Evolutionary conservation across 2,888 invertebrate species (phyloP).

Genomic region (Himalopsyche tibetana): DNA sequence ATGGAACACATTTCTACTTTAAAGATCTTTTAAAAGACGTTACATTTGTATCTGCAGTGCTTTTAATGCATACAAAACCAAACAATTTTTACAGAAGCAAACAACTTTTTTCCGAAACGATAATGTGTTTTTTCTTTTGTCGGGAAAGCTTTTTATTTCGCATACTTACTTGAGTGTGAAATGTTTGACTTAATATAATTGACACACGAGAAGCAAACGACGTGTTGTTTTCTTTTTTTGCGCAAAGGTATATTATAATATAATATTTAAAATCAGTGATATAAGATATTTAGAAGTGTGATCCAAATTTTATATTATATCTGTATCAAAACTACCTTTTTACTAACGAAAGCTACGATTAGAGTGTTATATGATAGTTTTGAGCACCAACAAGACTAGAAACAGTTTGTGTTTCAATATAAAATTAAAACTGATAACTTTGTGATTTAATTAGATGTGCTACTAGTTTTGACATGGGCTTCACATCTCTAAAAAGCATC

Average conservation of each 20-base stretch:
- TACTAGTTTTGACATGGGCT: too few relatives aligned
- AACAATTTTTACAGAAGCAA: background rate
- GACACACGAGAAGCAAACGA: background rate
- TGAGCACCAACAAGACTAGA: too few relatives aligned
- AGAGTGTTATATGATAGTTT: too few relatives aligned
- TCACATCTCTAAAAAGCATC: too few relatives aligned
- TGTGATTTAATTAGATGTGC: too few relatives aligned
- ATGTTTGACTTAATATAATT: slow-evolving; percentile 18
- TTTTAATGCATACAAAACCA: slow-evolving; percentile 21
- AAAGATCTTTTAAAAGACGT: slow-evolving; percentile 28
- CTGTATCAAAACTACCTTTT: too few relatives aligned
- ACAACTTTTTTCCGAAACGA: background rate
- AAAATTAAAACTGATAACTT: too few relatives aligned
- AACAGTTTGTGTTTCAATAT: too few relatives aligned
- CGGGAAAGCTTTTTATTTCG: background rate
- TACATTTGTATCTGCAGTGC: slow-evolving; percentile 42
- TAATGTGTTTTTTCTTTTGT: background rate
- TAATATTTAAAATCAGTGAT: too few relatives aligned
- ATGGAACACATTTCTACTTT: slow-evolving; percentile 41
- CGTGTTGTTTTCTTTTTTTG: background rate
- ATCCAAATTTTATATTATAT: too few relatives aligned
- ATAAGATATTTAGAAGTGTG: too few relatives aligned
- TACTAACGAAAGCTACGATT: too few relatives aligned
- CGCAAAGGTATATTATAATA: background rate
- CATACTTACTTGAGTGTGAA: background rate